These are phyloP conservation scores for Clarias platycephalus DNA, from an alignment of 2,797 vertebrate species.

Conservation along the genomic window DNA sequence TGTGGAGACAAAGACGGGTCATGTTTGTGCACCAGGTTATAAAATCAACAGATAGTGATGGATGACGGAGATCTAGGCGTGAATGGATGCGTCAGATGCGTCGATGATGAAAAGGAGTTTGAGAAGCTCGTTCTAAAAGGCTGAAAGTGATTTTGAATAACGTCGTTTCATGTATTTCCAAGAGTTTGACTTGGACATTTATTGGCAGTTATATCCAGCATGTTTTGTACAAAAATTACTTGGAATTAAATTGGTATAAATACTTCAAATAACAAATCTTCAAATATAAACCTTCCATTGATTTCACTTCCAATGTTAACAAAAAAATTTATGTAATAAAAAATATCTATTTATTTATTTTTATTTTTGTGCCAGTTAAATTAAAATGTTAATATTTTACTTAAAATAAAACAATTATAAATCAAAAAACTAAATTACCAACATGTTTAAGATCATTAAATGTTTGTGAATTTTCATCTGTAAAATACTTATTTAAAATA, in stretches of 20 bases:
- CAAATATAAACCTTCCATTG: not conserved
- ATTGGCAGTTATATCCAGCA: not conserved
- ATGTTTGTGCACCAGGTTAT: not conserved
- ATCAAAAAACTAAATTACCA: too few species aligned
- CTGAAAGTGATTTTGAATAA: too few species aligned
- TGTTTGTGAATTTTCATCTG: too few species aligned
- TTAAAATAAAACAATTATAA: too few species aligned
- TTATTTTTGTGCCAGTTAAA: too few species aligned
- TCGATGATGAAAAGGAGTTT: not conserved
- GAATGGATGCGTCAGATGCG: not conserved
- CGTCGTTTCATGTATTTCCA: not conserved
- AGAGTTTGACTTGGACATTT: not conserved
- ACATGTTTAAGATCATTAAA: too few species aligned
- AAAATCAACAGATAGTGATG: conserved; percentile 10
- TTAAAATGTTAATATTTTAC: too few species aligned
- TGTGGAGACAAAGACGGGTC: not conserved
- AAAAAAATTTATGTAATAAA: not conserved
- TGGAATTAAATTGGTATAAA: not conserved
- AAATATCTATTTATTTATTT: not conserved
- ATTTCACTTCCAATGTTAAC: not conserved
- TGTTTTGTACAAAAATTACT: not conserved
- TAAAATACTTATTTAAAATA: too few species aligned
- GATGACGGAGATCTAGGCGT: too few species aligned
- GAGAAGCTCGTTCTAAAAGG: not conserved
- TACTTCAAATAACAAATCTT: not conserved